Percentiles rank a stretch among this genome's conserved stretches.
phyloP scores from a whole-genome alignment of 2,888 invertebrate genomes.

The Ophioninae sp. region DNA sequence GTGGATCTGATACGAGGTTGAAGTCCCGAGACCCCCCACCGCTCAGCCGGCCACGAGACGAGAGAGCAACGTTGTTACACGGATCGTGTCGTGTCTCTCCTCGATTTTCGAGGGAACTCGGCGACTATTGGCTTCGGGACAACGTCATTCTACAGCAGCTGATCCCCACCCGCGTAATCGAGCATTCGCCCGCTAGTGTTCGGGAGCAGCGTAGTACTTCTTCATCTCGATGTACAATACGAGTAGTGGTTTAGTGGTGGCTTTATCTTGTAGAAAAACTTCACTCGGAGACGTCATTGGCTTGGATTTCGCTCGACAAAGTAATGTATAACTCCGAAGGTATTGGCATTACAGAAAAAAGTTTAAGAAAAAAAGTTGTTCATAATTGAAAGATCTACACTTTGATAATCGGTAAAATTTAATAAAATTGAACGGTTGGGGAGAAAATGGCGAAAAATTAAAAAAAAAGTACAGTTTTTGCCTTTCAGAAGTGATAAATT shows the following conservation, averaged over 20 bases:
- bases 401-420: no score
- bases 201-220: background rate
- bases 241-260: background rate
- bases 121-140: conserved; percentile 50
- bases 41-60: background rate
- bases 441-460: no score
- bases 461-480: no score
- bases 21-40: background rate
- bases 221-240: conserved; percentile 9
- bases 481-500: no score
- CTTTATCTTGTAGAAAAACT: no score
- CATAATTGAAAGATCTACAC: no score
- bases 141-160: conserved; percentile 62
- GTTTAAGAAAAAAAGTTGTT: no score
- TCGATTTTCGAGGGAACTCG: conserved; percentile 35
- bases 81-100: background rate
- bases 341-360: no score
- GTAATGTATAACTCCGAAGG: no score
- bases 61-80: conserved; percentile 4
- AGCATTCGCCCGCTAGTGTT: conserved; percentile 45
- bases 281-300: no score
- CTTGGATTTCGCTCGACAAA: no score
- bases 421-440: no score
- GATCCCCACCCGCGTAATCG: conserved; percentile 62
- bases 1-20: background rate